Conservation (phyloP, 1,140 invertebrate genomes). For the Pentalonia nigronervosa region DNA sequence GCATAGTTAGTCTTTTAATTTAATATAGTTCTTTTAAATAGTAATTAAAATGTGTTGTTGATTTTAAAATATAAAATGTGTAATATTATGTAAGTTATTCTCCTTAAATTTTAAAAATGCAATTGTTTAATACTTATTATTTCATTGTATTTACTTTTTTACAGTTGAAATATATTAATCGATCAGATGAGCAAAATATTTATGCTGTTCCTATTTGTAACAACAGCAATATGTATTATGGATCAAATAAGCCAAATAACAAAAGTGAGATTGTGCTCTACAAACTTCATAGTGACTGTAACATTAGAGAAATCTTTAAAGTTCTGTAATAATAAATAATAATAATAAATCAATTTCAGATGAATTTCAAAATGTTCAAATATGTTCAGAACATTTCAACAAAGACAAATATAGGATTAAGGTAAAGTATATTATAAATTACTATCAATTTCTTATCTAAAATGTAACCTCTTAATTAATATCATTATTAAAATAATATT, state of each 20-base stretch:
- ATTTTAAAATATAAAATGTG: too few relatives aligned
- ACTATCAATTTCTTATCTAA: not conserved
- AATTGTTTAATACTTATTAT: not conserved
- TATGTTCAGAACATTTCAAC: constrained; percentile 34
- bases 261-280: not conserved
- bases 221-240: not conserved
- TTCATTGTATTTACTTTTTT: not conserved
- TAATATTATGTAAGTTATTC: too few relatives aligned
- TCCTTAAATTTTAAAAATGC: too few relatives aligned
- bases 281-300: constrained; percentile 10
- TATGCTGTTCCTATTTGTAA: not conserved
- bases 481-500: not conserved
- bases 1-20: too few relatives aligned
- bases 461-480: not conserved
- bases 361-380: not conserved
- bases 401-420: not conserved
- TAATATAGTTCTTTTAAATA: too few relatives aligned
- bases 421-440: constrained; percentile 6
- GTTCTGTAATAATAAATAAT: constrained; percentile 6
- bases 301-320: constrained; percentile 4
- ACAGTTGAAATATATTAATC: not conserved
- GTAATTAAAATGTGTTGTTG: not conserved
- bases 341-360: not conserved
- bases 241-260: not conserved
- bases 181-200: not conserved